Base-by-base conservation (phyloP, 2,797 vertebrate genomes). In the Sandelia bainsii region DNA sequence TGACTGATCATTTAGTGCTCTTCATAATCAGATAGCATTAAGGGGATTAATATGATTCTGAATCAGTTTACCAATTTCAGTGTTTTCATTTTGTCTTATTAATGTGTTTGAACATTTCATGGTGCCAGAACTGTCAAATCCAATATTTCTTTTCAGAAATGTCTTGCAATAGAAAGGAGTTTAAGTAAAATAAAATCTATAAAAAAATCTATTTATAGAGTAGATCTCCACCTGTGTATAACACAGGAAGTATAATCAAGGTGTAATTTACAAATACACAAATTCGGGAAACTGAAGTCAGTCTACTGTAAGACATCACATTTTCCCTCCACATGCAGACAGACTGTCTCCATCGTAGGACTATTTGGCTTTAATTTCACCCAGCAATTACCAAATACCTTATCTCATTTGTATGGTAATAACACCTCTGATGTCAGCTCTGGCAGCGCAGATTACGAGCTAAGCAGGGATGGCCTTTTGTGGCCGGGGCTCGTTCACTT, bases 331-430 rank as follows among this genome's bases (percentile, higher is more conserved):
- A 61, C 60, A 23, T 74, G 63, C 73, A 77, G 77, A 66, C 83
- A 81, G 84, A 85, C 65, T 84, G 87, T 87, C 78, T 89, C 61
- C 82, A 78, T 76, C 16, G 64, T 79, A 76, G 56, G 52, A 80
- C 82, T 62, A 50, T 71, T 89, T 82, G 81, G 67, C 82, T 92
- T 93, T 89, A 84, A 92, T 93, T 92, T 88, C 91, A 86, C 81
- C 37, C 80, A 44, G 81, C 89, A 94, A 92, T 95, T 93, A 93
- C 86, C 79, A 67, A 62, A 91, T 88, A 80, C 81, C 81, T 91
- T 81, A 91, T 93, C 92, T 94, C 90, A 93, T 95, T 95, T 94
- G 91, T 94, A 95, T 94, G 95, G 86, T 93, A 95, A 95, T 94
- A 87, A 81, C 90, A 82, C 75, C 79, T 83, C 74, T 89, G 81